Conservation (phyloP, 2,113 vertebrate genomes). For the Psilopogon haemacephalus region DNA sequence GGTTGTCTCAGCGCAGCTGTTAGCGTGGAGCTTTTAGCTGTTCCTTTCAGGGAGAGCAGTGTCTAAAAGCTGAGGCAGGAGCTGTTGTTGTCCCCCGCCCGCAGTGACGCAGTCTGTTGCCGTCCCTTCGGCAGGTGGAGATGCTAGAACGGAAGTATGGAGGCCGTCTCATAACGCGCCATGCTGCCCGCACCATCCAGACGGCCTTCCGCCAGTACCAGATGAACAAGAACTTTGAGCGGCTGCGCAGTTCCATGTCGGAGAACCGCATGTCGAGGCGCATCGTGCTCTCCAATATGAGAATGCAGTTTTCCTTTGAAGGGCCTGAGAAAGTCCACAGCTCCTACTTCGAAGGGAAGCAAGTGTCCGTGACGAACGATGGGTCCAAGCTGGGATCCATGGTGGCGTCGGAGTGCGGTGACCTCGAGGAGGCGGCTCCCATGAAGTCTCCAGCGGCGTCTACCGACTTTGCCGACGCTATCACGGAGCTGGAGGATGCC, state of each 20-base stretch:
- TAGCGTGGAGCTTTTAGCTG: not conserved
- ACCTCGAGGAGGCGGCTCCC: slow-evolving; percentile 77
- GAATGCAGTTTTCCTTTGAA: slow-evolving; percentile 99
- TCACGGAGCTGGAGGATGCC: slow-evolving; percentile 95
- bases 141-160: slow-evolving; percentile 99
- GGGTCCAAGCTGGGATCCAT: slow-evolving; percentile 82
- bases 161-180: slow-evolving; percentile 95
- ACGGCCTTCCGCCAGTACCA: slow-evolving; percentile 98
- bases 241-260: slow-evolving; percentile 97
- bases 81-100: too few relatives aligned
- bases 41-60: not conserved
- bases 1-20: not conserved
- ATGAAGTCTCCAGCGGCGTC: slow-evolving; percentile 84
- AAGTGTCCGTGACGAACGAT: slow-evolving; percentile 89
- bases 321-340: slow-evolving; percentile 97
- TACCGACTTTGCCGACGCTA: slow-evolving; percentile 89
- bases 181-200: slow-evolving; percentile 97
- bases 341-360: slow-evolving; percentile 96
- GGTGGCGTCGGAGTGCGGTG: slow-evolving; percentile 81
- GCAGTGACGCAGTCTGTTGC: not conserved
- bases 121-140: slow-evolving; percentile 84
- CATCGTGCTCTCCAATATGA: slow-evolving; percentile 98
- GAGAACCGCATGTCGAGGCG: slow-evolving; percentile 98
- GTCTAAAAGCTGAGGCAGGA: not conserved
- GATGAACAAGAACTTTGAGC: slow-evolving; percentile 99